A percentile compares a stretch with the other conserved stretches of the same genome.
Conservation (phyloP, 2,797 vertebrate species). For the Rhynchonycteris naso region DNA sequence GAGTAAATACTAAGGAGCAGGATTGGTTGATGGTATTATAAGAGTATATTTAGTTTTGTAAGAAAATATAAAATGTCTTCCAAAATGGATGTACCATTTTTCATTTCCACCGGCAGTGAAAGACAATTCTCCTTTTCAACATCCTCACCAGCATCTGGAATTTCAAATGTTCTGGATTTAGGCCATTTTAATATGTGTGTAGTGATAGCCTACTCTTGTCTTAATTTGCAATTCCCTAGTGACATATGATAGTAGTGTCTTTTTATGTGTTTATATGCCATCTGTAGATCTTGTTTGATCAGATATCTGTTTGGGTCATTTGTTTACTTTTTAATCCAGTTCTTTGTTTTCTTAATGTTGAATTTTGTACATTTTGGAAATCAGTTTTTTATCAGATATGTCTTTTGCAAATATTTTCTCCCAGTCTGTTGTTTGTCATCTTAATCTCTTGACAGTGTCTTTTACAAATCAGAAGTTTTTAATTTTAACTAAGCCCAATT, state of each 20-base stretch:
- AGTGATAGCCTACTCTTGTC: not conserved
- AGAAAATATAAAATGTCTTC: not conserved
- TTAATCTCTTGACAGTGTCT: not conserved
- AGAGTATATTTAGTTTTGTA: not conserved
- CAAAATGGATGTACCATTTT: not conserved
- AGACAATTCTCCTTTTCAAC: not conserved
- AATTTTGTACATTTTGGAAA: not conserved
- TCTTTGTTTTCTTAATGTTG: not conserved
- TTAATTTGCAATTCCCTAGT: not conserved
- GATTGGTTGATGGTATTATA: too few species aligned
- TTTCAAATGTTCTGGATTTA: not conserved
- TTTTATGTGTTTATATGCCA: not conserved
- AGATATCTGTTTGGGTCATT: not conserved
- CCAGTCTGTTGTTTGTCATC: not conserved
- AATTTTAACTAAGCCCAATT: not conserved
- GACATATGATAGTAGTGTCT: not conserved
- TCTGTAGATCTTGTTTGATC: not conserved
- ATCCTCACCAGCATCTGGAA: not conserved
- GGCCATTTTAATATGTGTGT: not conserved
- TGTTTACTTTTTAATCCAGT: not conserved
- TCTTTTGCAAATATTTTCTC: not conserved
- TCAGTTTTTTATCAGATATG: not conserved
- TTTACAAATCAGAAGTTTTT: not conserved
- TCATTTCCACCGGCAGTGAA: not conserved
- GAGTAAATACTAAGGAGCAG: not conserved